These are phyloP conservation scores for Laodelphax striatellus DNA, from an alignment of 1,140 invertebrate genomes.

Conservation along the genomic window DNA sequence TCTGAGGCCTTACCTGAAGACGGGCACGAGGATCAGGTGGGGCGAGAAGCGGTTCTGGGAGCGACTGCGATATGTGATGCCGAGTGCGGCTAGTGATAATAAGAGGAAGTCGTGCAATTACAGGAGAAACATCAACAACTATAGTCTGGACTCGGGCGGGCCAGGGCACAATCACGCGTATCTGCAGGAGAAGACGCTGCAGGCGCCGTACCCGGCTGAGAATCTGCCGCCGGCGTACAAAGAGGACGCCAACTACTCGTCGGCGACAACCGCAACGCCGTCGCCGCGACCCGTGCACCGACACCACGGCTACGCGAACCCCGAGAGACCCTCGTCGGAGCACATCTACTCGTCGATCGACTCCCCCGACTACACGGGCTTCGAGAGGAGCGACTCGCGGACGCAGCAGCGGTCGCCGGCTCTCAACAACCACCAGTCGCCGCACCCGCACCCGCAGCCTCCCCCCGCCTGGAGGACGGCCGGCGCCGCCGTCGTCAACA, in stretches of 20 bases:
- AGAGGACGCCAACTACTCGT: constrained; percentile 48
- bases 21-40: constrained; percentile 69
- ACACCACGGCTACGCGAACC: constrained; percentile 36
- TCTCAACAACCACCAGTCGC: constrained; percentile 6
- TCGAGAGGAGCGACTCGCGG: constrained; percentile 18
- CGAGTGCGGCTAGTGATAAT: constrained; percentile 52
- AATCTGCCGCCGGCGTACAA: constrained; percentile 29
- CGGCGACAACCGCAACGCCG: constrained; percentile 47
- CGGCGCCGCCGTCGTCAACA: constrained; percentile 17
- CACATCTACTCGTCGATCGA: constrained; percentile 81
- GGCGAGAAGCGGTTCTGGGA: constrained; percentile 88
- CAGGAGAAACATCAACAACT: constrained; percentile 64
- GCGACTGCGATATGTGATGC: constrained; percentile 78
- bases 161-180: constrained; percentile 35
- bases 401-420: constrained; percentile 4
- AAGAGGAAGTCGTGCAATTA: constrained; percentile 35
- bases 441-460: neutral
- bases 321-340: constrained; percentile 58
- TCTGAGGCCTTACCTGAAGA: constrained; percentile 75
- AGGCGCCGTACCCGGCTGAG: constrained; percentile 34
- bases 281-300: constrained; percentile 46
- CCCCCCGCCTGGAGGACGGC: constrained; percentile 15
- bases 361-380: constrained; percentile 62
- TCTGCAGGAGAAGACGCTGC: constrained; percentile 29
- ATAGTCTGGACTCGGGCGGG: constrained; percentile 49